Evolutionary conservation across 1,140 invertebrate genomes (phyloP), one percentile per base, ranked within the genome.

Genomic region (Diprion similis): DNA sequence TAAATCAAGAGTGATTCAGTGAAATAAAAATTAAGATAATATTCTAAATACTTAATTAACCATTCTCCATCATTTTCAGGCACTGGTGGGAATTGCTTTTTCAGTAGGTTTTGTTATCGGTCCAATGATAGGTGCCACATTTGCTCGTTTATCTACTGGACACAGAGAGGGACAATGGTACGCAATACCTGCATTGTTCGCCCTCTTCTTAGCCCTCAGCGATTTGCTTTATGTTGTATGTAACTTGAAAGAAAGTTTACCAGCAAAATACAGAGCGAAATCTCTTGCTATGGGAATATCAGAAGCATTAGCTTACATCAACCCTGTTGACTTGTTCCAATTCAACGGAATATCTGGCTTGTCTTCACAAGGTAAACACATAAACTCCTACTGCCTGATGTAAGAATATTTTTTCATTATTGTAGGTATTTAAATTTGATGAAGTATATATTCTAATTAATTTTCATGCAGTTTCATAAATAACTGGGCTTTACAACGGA

Each of bases 71-170:
- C 81, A 78, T 83, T 91, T 92, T 78, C 88, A 97, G 96, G 98
- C 98, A 17, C 86, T 99, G 46, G 94, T 99, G 74, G 98, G 98
- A 15, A 93, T 99, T 80, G 97, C 98, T 8, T 99, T 99, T 89
- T 99, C 98, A 0, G 88, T 99, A 72, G 98, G 97, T 15, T 99
- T 99, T 87, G 96, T 99, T 76, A 88, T 99, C 76, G 98, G 98
- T 0, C 98, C 98, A 24, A 89, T 97, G 81, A 96, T 99, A 81
- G 98, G 98, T 18, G 98, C 97, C 10, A 88, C 93, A 79, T 98
- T 99, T 89, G 94, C 97, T 2, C 90, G 91, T 77, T 93, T 91
- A 86, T 92, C 93, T 1, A 82, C 85, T 71, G 76, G 89, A 85
- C 84, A 90, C 82, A 87, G 87, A 69, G 88, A 89, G 64, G 91